Conservation (phyloP, 2,888 invertebrate species). For the Criorhina ranunculi region DNA sequence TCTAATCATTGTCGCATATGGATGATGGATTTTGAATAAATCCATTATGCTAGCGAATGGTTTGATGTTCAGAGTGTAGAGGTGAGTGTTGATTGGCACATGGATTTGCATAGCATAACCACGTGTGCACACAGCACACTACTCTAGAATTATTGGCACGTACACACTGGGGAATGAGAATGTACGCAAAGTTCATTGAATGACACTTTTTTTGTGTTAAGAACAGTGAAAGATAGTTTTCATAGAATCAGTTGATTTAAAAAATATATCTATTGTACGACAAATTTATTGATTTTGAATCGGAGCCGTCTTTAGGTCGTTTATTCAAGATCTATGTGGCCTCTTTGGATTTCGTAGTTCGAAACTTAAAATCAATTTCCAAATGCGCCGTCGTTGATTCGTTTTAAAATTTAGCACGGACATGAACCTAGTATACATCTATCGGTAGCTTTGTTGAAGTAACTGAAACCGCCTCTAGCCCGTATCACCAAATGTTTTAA, state of each 20-base stretch:
- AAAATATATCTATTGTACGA: no score
- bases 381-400: no score
- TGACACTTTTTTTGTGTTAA: slow-evolving; percentile 7
- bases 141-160: slow-evolving; percentile 52
- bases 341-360: no score
- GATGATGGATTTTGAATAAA: slow-evolving; percentile 70
- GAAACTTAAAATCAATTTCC: no score
- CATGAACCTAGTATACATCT: no score
- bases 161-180: slow-evolving; percentile 10
- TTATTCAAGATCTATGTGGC: no score
- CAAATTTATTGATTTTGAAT: no score
- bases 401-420: no score
- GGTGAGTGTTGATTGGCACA: slow-evolving; percentile 58
- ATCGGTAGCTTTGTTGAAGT: no score
- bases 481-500: no score
- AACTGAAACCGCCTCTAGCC: no score
- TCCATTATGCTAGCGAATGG: slow-evolving; percentile 34
- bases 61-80: slow-evolving; percentile 5
- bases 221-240: not conserved
- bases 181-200: slow-evolving; percentile 53
- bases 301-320: no score
- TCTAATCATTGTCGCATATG: slow-evolving; percentile 63
- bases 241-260: not conserved
- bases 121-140: slow-evolving; percentile 37
- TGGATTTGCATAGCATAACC: slow-evolving; percentile 44